These are phyloP conservation scores for Thysanoteuthis rhombus DNA, from an alignment of 2,888 invertebrate species.

Conservation along the genomic window DNA sequence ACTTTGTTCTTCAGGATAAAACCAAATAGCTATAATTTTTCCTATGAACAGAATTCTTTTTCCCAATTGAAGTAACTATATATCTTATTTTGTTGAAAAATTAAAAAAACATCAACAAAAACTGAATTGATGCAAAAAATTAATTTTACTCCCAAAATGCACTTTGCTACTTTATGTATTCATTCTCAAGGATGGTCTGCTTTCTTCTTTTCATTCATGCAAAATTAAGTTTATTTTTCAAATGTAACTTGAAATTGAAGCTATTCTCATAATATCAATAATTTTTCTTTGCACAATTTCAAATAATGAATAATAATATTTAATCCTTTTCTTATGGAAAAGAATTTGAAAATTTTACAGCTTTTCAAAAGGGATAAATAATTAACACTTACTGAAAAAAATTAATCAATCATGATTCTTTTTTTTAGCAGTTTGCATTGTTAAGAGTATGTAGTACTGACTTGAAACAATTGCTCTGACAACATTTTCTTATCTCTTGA, in stretches of 20 bases:
- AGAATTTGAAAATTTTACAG: not conserved
- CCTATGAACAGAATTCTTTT: not conserved
- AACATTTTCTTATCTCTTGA: no score
- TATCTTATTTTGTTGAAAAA: not conserved
- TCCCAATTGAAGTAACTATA: not conserved
- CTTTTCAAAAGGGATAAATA: not conserved
- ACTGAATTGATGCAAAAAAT: not conserved
- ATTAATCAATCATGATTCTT: not conserved
- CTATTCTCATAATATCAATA: not conserved
- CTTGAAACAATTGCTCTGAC: not conserved
- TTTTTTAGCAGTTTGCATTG: not conserved
- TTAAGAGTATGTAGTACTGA: not conserved
- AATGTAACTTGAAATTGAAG: not conserved
- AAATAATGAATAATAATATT: not conserved
- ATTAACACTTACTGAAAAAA: not conserved
- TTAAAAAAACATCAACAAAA: not conserved
- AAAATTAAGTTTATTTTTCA: not conserved
- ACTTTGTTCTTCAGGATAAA: not conserved
- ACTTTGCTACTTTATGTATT: not conserved
- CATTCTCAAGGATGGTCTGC: not conserved
- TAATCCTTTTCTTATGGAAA: not conserved
- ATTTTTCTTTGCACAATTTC: not conserved
- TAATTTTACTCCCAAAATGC: not conserved
- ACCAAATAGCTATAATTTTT: not conserved
- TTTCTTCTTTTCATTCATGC: not conserved